Evolutionary conservation across 2,113 vertebrate species (phyloP).

Genomic region (Cyprinodon brontotheroides): DNA sequence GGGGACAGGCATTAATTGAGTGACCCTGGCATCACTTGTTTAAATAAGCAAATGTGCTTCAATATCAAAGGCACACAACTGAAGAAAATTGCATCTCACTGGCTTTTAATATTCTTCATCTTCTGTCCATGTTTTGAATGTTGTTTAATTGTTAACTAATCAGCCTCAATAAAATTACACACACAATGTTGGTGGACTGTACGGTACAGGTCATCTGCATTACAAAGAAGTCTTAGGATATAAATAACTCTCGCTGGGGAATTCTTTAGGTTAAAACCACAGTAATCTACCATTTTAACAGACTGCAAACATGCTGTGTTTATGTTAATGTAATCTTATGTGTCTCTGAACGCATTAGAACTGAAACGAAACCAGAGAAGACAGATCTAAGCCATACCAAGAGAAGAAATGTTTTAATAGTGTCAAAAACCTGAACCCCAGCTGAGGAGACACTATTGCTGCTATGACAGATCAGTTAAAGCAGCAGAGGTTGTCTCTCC

Average conservation of each 20-base stretch:
- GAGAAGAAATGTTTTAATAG: conserved; percentile 40
- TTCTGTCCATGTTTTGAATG: conserved; percentile 54
- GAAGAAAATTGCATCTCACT: conserved; percentile 59
- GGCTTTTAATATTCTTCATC: conserved; percentile 46
- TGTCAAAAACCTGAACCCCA: conserved; percentile 71
- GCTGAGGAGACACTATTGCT: conserved; percentile 69
- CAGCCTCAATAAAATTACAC: conserved; percentile 39
- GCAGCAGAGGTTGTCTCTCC: conserved; percentile 74
- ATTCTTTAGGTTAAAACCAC: conserved; percentile 3
- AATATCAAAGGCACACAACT: conserved; percentile 51
- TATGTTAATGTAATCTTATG: conserved; percentile 4
- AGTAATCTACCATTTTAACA: not conserved
- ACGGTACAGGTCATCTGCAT: conserved; percentile 25
- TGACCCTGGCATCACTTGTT: conserved; percentile 67
- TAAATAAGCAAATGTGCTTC: conserved; percentile 59
- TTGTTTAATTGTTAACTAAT: conserved; percentile 57
- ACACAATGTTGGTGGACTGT: conserved; percentile 28
- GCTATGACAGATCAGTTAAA: conserved; percentile 81
- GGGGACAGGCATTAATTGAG: conserved; percentile 69
- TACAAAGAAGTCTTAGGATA: not conserved
- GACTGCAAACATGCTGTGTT: not conserved
- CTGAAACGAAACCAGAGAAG: conserved; percentile 7
- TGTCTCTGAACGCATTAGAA: conserved; percentile 36
- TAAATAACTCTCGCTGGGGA: not conserved
- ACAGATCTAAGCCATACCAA: conserved; percentile 17